Base-by-base conservation (phyloP, 2,113 vertebrate species). In the Tonatia bakeri region DNA sequence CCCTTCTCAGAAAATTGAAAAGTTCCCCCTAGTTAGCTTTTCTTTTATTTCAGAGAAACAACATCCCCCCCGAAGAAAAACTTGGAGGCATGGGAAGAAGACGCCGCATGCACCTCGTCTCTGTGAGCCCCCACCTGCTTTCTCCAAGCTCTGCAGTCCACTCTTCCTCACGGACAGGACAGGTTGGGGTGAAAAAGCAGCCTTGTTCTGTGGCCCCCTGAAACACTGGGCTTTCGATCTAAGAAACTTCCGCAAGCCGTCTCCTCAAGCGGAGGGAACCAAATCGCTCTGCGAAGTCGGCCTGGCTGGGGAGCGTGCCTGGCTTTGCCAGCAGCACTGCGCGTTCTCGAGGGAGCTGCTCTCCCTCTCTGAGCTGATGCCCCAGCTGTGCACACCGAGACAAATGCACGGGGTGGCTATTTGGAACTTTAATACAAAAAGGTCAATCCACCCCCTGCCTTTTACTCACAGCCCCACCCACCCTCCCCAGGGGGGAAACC, bases 31-130 rank as follows among this genome's bases (percentile, higher is more conserved):
- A 3, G 36, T 79, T 43, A 85, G 28, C n/a, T 64, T 59, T 69
- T 52, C 52, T 81, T 92, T 77, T 40, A 31, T n/a, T 86, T 24
- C 36, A n/a, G 38, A 82, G 64, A 80, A 24, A 81, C 77, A 86
- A 31, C 50, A 52, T 54, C 7, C 8, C 9, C 10, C 36, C 67
- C 1, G 15, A 54, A 54, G 19, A 10, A 31, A 76, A 76, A 54
- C 70, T 36, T 12, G 73, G 54, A 61, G 52, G 47, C 81, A 26
- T 7, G 14, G 31, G 65, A 45, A 80, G 38, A 40, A 54, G 92
- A 24, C 75, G 26, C 33, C 22, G 7, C 14, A 1, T 1, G 0
- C 4, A 3, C 4, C 36, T 24, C 19, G 9, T 2, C 16, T 67
- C 10, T 2, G 64, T n/a, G 11, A 24, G 19, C 28, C 26, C 56